Evolutionary conservation across 2,888 invertebrate genomes (phyloP).

Genomic region (Malthinus flaveolus): DNA sequence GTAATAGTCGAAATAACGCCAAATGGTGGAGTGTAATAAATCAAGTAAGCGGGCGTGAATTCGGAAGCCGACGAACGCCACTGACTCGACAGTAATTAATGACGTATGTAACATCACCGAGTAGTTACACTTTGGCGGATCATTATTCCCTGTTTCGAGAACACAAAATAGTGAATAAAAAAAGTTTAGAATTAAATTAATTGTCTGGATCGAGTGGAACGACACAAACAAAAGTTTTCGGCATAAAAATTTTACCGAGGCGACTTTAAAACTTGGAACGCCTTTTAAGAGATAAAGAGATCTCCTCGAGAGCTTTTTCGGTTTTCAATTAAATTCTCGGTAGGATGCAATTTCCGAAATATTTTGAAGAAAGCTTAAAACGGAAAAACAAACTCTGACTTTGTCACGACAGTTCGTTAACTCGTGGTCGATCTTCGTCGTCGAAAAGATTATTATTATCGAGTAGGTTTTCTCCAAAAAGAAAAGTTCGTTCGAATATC

Average conservation of each 20-base stretch:
- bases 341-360: constrained; percentile 13
- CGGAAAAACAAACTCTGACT: constrained; percentile 12
- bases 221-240: constrained; percentile 5
- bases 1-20: constrained; percentile 7
- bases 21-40: constrained; percentile 35
- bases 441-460: constrained; percentile 16
- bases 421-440: constrained; percentile 7
- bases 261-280: constrained; percentile 2
- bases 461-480: constrained; percentile 5
- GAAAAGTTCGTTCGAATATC: constrained; percentile 15
- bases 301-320: constrained; percentile 14
- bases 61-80: constrained; percentile 39
- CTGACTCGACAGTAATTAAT: constrained; percentile 39
- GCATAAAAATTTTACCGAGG: constrained; percentile 3
- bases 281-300: constrained; percentile 8
- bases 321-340: constrained; percentile 21
- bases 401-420: constrained; percentile 14
- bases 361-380: constrained; percentile 14
- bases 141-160: constrained; percentile 16
- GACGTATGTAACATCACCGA: constrained; percentile 36
- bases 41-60: constrained; percentile 38
- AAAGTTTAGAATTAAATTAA: constrained; percentile 19
- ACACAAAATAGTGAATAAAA: constrained; percentile 11
- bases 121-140: constrained; percentile 19
- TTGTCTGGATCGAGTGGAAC: constrained; percentile 12